A percentile compares a stretch with the other conserved stretches of the same genome.
Conservation (phyloP, 2,797 vertebrate genomes). For the Urophycis tenuis region DNA sequence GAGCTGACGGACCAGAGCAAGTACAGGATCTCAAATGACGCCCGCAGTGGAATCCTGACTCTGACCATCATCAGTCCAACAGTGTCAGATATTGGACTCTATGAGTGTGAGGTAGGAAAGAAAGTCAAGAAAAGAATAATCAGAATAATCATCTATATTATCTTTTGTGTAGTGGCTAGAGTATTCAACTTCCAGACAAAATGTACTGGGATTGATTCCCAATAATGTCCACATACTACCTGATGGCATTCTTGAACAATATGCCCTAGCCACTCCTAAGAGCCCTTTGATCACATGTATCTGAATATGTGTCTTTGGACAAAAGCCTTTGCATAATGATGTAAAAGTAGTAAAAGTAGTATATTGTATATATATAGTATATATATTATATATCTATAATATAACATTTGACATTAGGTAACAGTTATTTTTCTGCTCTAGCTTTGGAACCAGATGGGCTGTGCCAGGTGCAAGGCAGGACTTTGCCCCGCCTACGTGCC, state of each 20-base stretch:
- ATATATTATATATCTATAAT: background rate
- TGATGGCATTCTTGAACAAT: background rate
- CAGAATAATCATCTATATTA: background rate
- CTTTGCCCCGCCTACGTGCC: constrained; percentile 72
- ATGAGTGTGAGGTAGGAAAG: constrained; percentile 85
- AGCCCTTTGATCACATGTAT: background rate
- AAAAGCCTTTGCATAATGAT: background rate
- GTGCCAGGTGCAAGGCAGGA: constrained; percentile 78
- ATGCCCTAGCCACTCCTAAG: background rate
- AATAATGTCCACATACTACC: background rate
- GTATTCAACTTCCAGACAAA: background rate
- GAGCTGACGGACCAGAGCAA: constrained; percentile 73
- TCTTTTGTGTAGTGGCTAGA: constrained; percentile 1
- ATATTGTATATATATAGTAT: too few relatives aligned
- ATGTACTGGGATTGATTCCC: background rate
- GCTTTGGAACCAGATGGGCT: constrained; percentile 86
- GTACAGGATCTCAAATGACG: constrained; percentile 75
- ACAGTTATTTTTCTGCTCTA: constrained; percentile 41
- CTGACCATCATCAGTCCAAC: constrained; percentile 76
- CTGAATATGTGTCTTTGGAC: background rate
- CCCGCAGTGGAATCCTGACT: constrained; percentile 76
- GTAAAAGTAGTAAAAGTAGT: too few relatives aligned
- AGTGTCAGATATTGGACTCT: constrained; percentile 81
- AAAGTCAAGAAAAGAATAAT: background rate
- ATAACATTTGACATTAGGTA: background rate